phyloP scores from a whole-genome alignment of 2,113 vertebrate species.

The Smithornis capensis region DNA sequence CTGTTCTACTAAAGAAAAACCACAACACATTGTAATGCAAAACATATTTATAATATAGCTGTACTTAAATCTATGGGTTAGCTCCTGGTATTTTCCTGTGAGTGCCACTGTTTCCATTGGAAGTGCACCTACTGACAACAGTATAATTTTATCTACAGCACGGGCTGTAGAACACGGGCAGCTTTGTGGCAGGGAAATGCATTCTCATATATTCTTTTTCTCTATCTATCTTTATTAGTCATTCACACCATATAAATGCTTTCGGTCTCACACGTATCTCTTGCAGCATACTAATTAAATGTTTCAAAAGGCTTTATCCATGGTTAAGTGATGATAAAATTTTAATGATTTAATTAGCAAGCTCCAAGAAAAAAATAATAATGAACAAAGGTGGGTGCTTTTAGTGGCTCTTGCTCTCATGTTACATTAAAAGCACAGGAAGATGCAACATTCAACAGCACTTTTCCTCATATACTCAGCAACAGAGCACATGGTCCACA shows the following conservation, averaged over 20 bases:
- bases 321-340: constrained; percentile 78
- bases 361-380: constrained; percentile 64
- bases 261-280: constrained; percentile 34
- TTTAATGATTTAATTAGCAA: constrained; percentile 82
- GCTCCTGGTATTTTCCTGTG: background rate
- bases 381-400: constrained; percentile 29
- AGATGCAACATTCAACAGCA: background rate
- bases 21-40: background rate
- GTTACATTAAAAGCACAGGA: background rate
- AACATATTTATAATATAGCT: background rate
- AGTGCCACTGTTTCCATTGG: background rate
- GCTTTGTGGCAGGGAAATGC: background rate
- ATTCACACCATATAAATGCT: constrained; percentile 3
- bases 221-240: background rate
- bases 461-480: background rate
- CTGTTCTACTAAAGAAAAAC: background rate
- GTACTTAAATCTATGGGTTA: background rate
- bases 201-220: background rate
- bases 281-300: constrained; percentile 73
- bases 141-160: background rate
- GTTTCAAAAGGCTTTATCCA: constrained; percentile 74
- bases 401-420: background rate
- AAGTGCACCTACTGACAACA: constrained; percentile 9
- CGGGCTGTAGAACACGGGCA: background rate
- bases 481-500: background rate